Base-by-base conservation (phyloP, 2,113 vertebrate species). In the Pungitius pungitius region DNA sequence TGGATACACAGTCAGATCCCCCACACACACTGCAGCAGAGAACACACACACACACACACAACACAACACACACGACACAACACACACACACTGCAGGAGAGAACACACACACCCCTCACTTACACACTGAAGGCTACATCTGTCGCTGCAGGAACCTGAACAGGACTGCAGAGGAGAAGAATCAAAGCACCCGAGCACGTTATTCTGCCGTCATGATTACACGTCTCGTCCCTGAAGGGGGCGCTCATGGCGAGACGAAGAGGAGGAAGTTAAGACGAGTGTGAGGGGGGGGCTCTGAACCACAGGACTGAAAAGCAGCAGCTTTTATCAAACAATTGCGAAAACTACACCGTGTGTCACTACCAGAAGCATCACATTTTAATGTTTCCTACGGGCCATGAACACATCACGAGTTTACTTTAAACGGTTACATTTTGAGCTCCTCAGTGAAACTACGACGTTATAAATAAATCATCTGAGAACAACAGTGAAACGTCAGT, bases 61-160 rank as follows among this genome's bases (percentile, higher is more conserved):
- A 43, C 42, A 14, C 39, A 42, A 3, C 45, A 47, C 18, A 69
- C 33, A 35, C 33, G n/a, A n/a, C n/a, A n/a, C n/a, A n/a, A n/a
- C n/a, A 43, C 42, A 43, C 3, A 43, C 42, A 43, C 42, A 14
- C 39, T 39, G 37, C 37, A 39, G 37, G 2, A 8, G 11, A 39
- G 13, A 42, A 3, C 45, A 47, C 18, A 69, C 33, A 35, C 33
- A 5, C 33, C 33, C 63, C 67, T 75, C 57, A 92, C 90, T 89
- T 89, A 91, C 89, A 91, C 61, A 77, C 45, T 76, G 35, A 78
- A 75, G 73, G 65, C 78, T 93, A 91, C 86, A 87, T 78, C 88
- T 91, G 88, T 74, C 88, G 69, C 69, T 91, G 92, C 61, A 93
- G 86, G 73, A 93, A 90, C 84, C 91, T 88, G 73, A 88, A 91